These are phyloP conservation scores for Brachycybe producta DNA, from an alignment of 2,888 invertebrate genomes.

Conservation along the genomic window DNA sequence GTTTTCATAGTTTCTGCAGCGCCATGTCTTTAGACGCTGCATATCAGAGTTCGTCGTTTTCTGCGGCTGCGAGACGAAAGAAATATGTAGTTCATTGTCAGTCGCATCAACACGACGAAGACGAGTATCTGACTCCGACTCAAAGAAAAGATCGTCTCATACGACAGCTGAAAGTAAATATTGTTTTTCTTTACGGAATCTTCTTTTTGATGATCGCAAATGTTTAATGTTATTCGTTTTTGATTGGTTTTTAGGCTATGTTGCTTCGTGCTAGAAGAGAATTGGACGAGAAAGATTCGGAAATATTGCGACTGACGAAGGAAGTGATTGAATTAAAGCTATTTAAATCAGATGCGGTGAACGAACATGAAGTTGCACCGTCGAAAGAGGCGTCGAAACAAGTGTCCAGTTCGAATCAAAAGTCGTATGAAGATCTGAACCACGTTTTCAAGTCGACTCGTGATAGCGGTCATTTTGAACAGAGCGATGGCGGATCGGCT, in stretches of 20 bases:
- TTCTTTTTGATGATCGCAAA: too few species aligned
- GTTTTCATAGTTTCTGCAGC: slow-evolving; percentile 22
- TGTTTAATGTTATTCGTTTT: too few species aligned
- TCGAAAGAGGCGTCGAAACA: slow-evolving; percentile 30
- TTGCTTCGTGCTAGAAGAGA: slow-evolving; percentile 60
- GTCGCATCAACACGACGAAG: slow-evolving; percentile 44
- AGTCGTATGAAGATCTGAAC: slow-evolving; percentile 51
- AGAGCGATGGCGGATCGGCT: slow-evolving; percentile 20
- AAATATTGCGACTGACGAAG: slow-evolving; percentile 60
- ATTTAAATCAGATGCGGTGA: slow-evolving; percentile 10
- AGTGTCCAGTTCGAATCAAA: too few species aligned
- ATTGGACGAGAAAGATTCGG: slow-evolving; percentile 65
- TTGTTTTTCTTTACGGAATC: slow-evolving; percentile 9
- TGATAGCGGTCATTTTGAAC: slow-evolving; percentile 20
- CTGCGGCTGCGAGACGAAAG: slow-evolving; percentile 15
- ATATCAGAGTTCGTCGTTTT: slow-evolving; percentile 4
- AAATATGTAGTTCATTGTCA: slow-evolving; percentile 70
- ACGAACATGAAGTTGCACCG: slow-evolving; percentile 1
- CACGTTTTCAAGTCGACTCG: slow-evolving; percentile 45
- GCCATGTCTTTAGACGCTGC: slow-evolving; percentile 19
- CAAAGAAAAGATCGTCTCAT: slow-evolving; percentile 72
- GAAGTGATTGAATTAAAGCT: slow-evolving; percentile 63
- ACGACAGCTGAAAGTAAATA: slow-evolving; percentile 46
- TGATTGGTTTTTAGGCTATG: slow-evolving; percentile 33
- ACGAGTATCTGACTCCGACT: slow-evolving; percentile 76